Base-by-base conservation (phyloP, 2,888 invertebrate genomes). In the Chloroclysta siterata region DNA sequence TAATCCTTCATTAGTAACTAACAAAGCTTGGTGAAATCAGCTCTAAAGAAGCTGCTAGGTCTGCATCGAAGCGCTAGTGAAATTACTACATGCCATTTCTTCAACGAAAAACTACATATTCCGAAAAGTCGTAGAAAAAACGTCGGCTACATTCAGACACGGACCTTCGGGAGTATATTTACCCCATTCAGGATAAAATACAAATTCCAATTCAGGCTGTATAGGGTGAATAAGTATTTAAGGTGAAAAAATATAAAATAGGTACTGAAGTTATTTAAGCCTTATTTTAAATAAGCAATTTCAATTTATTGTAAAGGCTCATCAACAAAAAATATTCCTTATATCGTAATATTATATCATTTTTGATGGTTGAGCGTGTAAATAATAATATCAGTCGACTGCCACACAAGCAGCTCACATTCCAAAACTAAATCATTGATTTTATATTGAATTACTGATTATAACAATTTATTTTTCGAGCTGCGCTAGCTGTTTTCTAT, bases 381-480 rank as follows among this genome's bases (percentile, higher is more conserved):
- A 79, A 81, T 74, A 69, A 81, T 74, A 69, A 80, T 42, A 79
- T 87, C 87, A 88, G 88, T 87, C 85, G 85, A 82, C 50, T 36
- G 50, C 50, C 51, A 36, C 44, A 44, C 36, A 14, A 14, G 44
- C 51, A 44, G 51, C 51, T 44, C 44, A 42, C 50, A 56, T 10
- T 56, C 17, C 5, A 52, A 47, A 55, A 47, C 17, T 17, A 44
- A 33, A 33, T 36, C 14, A 22, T 17, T 47, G 17, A 22, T 47
- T 33, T 17, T 44, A 22, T 53, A 22, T 22, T 22, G 13, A 22
- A 53, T 15, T 22, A 22, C 22, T 22, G 22, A 22, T 22, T 22
- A 22, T 22, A 22, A 22, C 22, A 22, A 2, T 22, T 22, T 22
- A 3, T 22, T 22, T 22, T 22, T 44, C 8, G 3, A 33, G 33